These are phyloP conservation scores for Pipistrellus nathusii DNA, from an alignment of 2,797 vertebrate species.

Conservation along the genomic window DNA sequence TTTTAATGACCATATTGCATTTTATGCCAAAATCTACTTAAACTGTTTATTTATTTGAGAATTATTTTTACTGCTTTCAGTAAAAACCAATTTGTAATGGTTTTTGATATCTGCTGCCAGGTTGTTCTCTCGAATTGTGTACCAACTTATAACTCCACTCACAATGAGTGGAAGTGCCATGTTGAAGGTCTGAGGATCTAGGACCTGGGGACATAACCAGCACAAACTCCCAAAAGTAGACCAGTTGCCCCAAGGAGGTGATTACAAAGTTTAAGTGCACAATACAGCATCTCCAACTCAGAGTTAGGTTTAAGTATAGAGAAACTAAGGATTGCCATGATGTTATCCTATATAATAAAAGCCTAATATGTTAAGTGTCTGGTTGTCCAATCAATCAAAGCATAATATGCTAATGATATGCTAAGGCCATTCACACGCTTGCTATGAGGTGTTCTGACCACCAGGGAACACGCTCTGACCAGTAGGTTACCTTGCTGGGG, in stretches of 20 bases:
- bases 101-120: background rate
- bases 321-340: background rate
- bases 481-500: too few species aligned
- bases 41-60: constrained; percentile 20
- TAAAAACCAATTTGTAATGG: background rate
- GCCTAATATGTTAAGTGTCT: too few species aligned
- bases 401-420: too few species aligned
- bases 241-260: background rate
- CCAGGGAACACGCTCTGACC: too few species aligned
- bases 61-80: constrained; percentile 19
- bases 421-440: too few species aligned
- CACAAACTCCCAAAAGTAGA: background rate
- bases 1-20: background rate
- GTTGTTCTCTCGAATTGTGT: background rate
- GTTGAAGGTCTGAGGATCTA: background rate
- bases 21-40: constrained; percentile 38
- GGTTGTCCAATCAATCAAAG: too few species aligned
- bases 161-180: background rate
- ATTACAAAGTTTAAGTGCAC: background rate
- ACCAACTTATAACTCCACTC: background rate
- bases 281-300: background rate
- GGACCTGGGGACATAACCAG: background rate
- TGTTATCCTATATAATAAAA: background rate
- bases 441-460: too few species aligned
- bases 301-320: background rate